phyloP scores from a whole-genome alignment of 2,113 vertebrate genomes.

The Lampris incognitus region DNA sequence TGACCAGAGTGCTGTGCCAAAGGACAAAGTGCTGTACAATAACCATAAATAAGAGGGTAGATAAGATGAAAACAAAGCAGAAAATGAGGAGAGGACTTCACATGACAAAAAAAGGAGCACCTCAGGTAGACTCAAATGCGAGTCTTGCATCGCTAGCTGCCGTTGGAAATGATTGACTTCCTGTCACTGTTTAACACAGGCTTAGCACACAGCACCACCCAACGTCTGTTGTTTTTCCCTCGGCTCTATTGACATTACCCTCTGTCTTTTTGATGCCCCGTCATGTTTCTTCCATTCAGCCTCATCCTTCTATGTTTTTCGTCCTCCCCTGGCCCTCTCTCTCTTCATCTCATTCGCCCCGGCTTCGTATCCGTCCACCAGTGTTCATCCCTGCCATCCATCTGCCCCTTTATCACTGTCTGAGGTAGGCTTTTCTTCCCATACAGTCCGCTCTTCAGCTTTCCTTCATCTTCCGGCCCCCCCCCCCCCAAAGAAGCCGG shows the following conservation, averaged over 20 bases:
- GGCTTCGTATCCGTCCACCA: neutral
- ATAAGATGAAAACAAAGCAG: too few species aligned
- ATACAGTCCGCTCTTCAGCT: conserved; percentile 3
- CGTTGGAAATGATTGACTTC: too few species aligned
- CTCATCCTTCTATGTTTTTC: neutral
- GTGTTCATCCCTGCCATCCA: neutral
- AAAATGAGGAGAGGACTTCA: too few species aligned
- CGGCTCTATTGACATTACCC: neutral
- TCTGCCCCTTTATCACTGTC: too few species aligned
- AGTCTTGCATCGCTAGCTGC: too few species aligned
- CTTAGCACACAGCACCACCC: too few species aligned
- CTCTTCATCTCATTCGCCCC: neutral
- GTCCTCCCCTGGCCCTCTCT: neutral
- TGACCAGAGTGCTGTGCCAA: too few species aligned
- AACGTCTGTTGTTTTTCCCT: neutral
- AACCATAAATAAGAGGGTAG: too few species aligned
- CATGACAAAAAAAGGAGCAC: too few species aligned
- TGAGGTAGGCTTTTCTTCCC: conserved; percentile 7
- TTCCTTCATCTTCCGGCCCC: neutral
- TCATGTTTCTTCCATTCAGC: neutral
- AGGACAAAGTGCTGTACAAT: too few species aligned
- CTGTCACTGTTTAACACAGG: too few species aligned
- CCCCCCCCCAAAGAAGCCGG: neutral
- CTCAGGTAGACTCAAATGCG: too few species aligned
- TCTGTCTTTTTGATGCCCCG: neutral